Evolutionary conservation across 1,140 invertebrate species (phyloP), one percentile per base, ranked within the genome.

Genomic region (Heliconius hermathena): DNA sequence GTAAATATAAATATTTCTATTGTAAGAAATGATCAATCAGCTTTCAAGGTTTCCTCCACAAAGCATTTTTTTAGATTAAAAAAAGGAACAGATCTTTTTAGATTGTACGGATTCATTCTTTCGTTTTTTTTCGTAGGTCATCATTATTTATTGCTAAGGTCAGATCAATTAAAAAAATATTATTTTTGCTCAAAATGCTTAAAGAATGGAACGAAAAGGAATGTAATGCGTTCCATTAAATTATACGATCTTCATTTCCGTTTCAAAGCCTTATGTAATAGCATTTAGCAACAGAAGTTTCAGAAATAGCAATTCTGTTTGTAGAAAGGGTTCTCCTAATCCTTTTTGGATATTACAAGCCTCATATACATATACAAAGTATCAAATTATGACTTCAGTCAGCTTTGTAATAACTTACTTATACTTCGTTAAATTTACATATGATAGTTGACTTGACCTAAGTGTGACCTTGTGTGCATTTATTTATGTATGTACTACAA

Each of bases 161-260:
- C 60, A 66, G 13, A 29, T 26, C 13, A 66, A 66, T 66, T 26
- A 66, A 66, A 66, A 66, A 66, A 29, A 13, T 3, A 66, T 66
- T 22, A 26, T 16, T 29, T 66, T 66, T 66, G 3, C 13, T 66
- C n/a, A 66, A 66, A 66, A 29, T 29, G 60, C 60, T 29, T 16
- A 66, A 8, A 66, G 22, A 66, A 66, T 13, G 54, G 54, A 66
- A 66, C 22, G 4, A 29, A 60, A 60, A 13, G 60, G 26, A 66
- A 26, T 26, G 22, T 66, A 66, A 66, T 66, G 20, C 22, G 60
- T 66, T 66, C 60, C 60, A 66, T 66, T 66, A 66, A 66, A 29
- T 66, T 66, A 66, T 66, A 66, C 26, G 60, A 66, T 66, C 22
- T 29, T 66, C 16, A 66, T 66, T 66, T 66, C 60, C 60, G 60